A percentile compares a stretch with the other conserved stretches of the same genome.
Evolutionary conservation across 2,888 invertebrate species (phyloP).

Genomic region (Hedya salicella): DNA sequence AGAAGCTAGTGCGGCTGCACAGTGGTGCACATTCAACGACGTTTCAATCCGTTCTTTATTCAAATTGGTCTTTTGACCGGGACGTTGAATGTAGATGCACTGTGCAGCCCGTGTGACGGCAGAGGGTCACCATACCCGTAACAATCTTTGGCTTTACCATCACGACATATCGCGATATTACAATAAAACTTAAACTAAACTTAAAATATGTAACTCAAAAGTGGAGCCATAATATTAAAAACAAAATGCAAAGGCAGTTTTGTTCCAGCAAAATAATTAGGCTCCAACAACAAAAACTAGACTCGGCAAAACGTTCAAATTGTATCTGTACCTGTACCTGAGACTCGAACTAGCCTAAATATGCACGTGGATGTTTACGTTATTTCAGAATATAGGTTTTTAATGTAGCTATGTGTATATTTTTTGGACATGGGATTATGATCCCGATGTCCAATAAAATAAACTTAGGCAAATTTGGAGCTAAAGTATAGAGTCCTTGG

Average conservation of each 20-base stretch:
- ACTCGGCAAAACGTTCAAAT: conserved; percentile 3
- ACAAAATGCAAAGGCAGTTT: conserved; percentile 61
- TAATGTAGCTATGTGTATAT: no score
- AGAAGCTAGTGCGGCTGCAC: conserved; percentile 68
- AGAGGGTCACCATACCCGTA: conserved; percentile 86
- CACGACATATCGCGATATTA: conserved; percentile 83
- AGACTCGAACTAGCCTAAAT: no score
- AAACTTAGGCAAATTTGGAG: neutral
- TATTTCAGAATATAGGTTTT: neutral
- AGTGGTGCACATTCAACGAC: conserved; percentile 61
- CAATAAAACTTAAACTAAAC: conserved; percentile 66
- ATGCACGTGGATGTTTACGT: no score
- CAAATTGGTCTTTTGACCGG: conserved; percentile 44
- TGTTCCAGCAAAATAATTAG: conserved; percentile 59
- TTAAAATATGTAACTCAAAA: conserved; percentile 59
- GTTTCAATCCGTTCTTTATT: conserved; percentile 45
- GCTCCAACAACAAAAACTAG: conserved; percentile 38
- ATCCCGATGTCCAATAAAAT: neutral
- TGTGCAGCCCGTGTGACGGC: conserved; percentile 79
- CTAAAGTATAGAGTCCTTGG: neutral
- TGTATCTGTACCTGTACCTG: neutral
- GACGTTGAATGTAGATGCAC: conserved; percentile 59
- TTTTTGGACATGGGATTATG: neutral
- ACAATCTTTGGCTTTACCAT: conserved; percentile 85
- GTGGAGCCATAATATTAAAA: conserved; percentile 59